Percentiles rank a stretch among this genome's conserved stretches.
phyloP scores from a whole-genome alignment of 2,113 vertebrate genomes.

The Anolis sagrei region DNA sequence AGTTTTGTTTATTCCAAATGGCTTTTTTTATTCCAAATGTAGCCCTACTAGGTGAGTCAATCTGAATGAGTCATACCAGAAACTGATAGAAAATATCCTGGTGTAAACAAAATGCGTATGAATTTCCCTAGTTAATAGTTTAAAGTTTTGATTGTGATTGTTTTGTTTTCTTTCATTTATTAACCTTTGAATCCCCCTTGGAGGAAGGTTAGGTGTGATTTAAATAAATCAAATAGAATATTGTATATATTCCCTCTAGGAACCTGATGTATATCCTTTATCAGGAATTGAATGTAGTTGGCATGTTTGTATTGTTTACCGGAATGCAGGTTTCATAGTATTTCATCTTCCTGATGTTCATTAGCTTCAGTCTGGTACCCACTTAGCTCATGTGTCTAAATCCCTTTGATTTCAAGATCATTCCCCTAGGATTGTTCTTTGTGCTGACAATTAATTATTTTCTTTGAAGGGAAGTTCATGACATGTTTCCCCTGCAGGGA shows the following conservation, averaged over 20 bases:
- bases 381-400: background rate
- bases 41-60: too few relatives aligned
- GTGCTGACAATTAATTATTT: background rate
- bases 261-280: background rate
- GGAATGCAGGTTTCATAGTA: background rate
- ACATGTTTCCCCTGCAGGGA: background rate
- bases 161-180: background rate
- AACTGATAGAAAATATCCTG: too few relatives aligned
- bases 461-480: constrained; percentile 6
- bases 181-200: background rate
- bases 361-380: background rate
- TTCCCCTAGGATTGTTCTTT: constrained; percentile 5
- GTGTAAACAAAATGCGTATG: too few relatives aligned
- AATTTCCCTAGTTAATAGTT: background rate
- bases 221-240: too few relatives aligned
- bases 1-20: too few relatives aligned
- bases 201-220: too few relatives aligned
- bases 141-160: background rate
- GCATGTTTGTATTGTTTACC: background rate
- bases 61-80: too few relatives aligned
- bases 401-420: background rate
- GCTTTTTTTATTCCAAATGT: too few relatives aligned
- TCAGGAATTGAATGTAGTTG: background rate
- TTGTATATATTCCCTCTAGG: background rate
- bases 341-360: background rate